Conservation (phyloP, 2,113 vertebrate species). For the Dromas ardeola region DNA sequence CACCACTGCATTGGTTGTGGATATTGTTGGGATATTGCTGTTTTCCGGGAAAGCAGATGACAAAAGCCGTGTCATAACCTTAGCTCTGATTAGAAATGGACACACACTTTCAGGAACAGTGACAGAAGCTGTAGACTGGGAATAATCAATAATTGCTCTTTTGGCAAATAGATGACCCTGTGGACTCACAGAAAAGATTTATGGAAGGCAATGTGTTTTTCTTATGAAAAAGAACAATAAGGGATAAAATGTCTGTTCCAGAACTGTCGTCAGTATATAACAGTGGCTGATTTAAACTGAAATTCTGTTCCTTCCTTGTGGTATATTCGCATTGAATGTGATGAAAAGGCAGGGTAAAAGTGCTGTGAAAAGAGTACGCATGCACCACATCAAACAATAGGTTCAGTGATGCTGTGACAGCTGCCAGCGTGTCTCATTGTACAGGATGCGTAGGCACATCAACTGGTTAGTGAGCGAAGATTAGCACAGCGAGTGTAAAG, state of each 20-base stretch:
- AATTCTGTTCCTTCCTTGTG: conserved; percentile 21
- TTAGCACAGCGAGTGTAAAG: not conserved
- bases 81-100: conserved; percentile 56
- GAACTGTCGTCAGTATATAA: conserved; percentile 13
- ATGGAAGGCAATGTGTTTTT: conserved; percentile 45
- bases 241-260: conserved; percentile 42
- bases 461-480: not conserved
- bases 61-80: conserved; percentile 40
- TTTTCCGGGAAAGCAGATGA: conserved; percentile 22
- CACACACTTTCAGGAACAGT: conserved; percentile 33
- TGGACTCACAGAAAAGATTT: conserved; percentile 51
- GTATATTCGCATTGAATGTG: not conserved
- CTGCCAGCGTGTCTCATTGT: not conserved
- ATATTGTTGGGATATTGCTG: not conserved
- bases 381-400: conserved; percentile 7
- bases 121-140: conserved; percentile 20
- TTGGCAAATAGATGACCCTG: conserved; percentile 60
- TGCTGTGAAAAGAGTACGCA: not conserved
- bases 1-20: not conserved
- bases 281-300: conserved; percentile 26
- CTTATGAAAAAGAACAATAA: conserved; percentile 57
- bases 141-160: conserved; percentile 69
- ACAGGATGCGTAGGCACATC: not conserved
- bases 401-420: conserved; percentile 13
- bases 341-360: conserved; percentile 24